Conservation (phyloP, 2,888 invertebrate genomes). For the Hanleya hanleyi region DNA sequence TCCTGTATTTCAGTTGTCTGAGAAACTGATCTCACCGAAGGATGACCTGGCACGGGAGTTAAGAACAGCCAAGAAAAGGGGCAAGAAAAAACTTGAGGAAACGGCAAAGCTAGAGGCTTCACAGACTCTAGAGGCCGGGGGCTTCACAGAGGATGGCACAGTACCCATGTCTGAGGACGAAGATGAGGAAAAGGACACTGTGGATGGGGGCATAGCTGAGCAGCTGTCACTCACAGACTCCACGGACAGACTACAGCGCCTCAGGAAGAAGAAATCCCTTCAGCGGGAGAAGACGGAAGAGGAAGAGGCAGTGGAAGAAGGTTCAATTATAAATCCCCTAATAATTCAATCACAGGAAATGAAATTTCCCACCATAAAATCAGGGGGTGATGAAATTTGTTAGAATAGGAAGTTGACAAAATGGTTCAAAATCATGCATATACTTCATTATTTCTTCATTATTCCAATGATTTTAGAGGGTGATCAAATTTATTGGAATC, state of each 20-base stretch:
- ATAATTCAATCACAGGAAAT: too few relatives aligned
- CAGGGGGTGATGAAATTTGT: too few relatives aligned
- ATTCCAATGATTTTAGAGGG: too few relatives aligned
- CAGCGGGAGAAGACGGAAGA: constrained; percentile 25
- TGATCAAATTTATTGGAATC: too few relatives aligned
- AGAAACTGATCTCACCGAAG: constrained; percentile 56
- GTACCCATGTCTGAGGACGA: constrained; percentile 50
- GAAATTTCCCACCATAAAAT: too few relatives aligned
- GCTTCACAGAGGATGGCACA: constrained; percentile 49
- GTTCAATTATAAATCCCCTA: too few relatives aligned
- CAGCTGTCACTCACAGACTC: neutral
- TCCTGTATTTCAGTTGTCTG: constrained; percentile 47
- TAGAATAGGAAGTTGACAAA: too few relatives aligned
- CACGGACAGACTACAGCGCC: neutral
- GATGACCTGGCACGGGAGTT: constrained; percentile 60
- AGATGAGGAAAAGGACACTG: neutral
- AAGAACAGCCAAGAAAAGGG: constrained; percentile 56
- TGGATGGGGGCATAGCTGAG: neutral
- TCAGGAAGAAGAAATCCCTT: neutral
- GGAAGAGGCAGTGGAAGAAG: constrained; percentile 28
- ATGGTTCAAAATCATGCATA: too few relatives aligned
- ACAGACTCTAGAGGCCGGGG: constrained; percentile 21
- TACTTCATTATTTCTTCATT: too few relatives aligned
- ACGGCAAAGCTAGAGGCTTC: constrained; percentile 49
- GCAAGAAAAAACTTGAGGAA: constrained; percentile 57